phyloP scores from a whole-genome alignment of 2,113 vertebrate genomes.

The Danio rerio region DNA sequence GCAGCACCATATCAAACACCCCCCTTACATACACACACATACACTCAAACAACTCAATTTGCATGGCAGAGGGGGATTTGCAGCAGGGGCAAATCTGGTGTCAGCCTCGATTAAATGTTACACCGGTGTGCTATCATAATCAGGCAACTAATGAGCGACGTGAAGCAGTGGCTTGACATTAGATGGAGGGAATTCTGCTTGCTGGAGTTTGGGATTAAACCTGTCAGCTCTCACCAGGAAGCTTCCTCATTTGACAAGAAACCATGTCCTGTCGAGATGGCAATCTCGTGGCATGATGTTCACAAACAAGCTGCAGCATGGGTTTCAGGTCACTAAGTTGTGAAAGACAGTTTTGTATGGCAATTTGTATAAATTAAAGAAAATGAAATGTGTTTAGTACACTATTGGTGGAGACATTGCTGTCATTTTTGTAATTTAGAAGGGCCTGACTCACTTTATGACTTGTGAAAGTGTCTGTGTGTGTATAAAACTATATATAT shows the following conservation, averaged over 20 bases:
- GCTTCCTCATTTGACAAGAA: neutral
- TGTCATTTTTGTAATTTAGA: neutral
- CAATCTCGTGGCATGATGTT: neutral
- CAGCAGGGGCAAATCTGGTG: slow-evolving; percentile 99
- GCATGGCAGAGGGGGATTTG: slow-evolving; percentile 97
- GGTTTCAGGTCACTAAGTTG: neutral
- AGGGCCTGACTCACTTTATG: too few relatives aligned
- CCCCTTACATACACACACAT: slow-evolving; percentile 76
- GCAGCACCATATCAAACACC: slow-evolving; percentile 98
- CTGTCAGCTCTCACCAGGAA: neutral
- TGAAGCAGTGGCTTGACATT: slow-evolving; percentile 70
- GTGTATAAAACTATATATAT: too few relatives aligned
- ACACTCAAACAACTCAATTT: slow-evolving; percentile 89
- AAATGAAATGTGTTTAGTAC: slow-evolving; percentile 69
- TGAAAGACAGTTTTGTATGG: neutral
- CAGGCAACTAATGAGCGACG: slow-evolving; percentile 95
- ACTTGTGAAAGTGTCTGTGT: too few relatives aligned
- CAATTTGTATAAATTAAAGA: slow-evolving; percentile 65
- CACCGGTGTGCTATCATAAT: slow-evolving; percentile 98
- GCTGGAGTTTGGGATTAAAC: slow-evolving; percentile 75
- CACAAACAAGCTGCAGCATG: slow-evolving; percentile 82
- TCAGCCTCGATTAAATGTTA: slow-evolving; percentile 99
- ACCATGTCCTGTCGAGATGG: neutral
- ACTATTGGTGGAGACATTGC: slow-evolving; percentile 41
- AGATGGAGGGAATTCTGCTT: slow-evolving; percentile 73